Conservation (phyloP, 2,888 invertebrate genomes). For the Ichneumoninae sp. region DNA sequence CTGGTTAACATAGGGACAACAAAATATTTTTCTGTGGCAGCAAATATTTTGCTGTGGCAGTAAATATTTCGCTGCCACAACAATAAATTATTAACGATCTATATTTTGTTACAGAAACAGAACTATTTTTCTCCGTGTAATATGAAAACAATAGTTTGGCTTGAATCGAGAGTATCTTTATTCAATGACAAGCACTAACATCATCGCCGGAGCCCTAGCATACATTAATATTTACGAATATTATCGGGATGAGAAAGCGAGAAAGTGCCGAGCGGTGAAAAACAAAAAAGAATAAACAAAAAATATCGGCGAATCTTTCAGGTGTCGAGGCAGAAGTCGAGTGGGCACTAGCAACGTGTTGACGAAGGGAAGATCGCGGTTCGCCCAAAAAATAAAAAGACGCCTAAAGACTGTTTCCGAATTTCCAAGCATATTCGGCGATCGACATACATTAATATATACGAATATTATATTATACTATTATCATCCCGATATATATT, state of each 20-base stretch:
- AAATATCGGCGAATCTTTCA: conserved; percentile 5
- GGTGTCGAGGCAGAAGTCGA: conserved; percentile 12
- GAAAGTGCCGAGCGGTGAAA: conserved; percentile 14
- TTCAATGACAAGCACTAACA: conserved; percentile 58
- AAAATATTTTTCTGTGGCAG: too few species aligned
- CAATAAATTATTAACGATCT: too few species aligned
- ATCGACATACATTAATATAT: too few species aligned
- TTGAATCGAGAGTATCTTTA: conserved; percentile 51
- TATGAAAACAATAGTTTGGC: background rate
- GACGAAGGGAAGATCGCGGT: conserved; percentile 13
- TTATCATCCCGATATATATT: background rate
- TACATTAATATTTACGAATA: conserved; percentile 44
- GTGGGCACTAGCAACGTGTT: conserved; percentile 63
- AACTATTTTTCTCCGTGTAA: too few species aligned
- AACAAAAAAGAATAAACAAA: background rate
- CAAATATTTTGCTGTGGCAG: too few species aligned
- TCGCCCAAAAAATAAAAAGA: conserved; percentile 62
- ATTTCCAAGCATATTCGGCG: too few species aligned
- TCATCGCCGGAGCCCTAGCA: conserved; percentile 48
- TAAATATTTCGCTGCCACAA: too few species aligned
- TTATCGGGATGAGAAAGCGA: conserved; percentile 6
- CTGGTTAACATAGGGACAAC: too few species aligned
- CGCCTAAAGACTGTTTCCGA: conserved; percentile 15
- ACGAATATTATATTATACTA: too few species aligned
- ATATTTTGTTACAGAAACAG: too few species aligned